These are phyloP conservation scores for Nephotettix cincticeps DNA, from an alignment of 1,140 invertebrate genomes.

Conservation along the genomic window DNA sequence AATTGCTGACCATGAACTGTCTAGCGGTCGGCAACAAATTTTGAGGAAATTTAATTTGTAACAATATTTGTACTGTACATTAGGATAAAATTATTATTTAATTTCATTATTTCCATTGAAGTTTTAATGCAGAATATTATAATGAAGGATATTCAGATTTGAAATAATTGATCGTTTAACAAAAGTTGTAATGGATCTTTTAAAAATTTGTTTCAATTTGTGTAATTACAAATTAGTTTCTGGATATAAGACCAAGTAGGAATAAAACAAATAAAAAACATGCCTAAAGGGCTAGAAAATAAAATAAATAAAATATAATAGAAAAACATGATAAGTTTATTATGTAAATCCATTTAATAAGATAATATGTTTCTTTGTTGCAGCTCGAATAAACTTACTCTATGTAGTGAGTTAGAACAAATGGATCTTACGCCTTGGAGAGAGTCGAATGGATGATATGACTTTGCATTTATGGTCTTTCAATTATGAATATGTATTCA, in stretches of 20 bases:
- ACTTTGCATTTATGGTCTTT: too few relatives aligned
- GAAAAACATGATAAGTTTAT: background rate
- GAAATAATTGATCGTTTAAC: too few relatives aligned
- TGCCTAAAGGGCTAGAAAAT: background rate
- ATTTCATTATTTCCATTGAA: too few relatives aligned
- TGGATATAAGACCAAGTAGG: background rate
- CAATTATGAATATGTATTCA: too few relatives aligned
- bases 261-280: background rate
- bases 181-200: background rate
- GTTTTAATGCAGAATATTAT: too few relatives aligned
- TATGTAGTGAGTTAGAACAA: background rate
- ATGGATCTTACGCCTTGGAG: background rate
- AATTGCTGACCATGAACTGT: too few relatives aligned
- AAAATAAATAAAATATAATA: background rate
- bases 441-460: conserved; percentile 1
- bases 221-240: background rate
- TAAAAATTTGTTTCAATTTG: background rate
- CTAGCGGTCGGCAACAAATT: too few relatives aligned
- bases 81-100: too few relatives aligned
- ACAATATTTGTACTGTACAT: too few relatives aligned
- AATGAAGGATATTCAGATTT: too few relatives aligned
- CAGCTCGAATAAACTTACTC: background rate
- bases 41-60: too few relatives aligned
- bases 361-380: background rate
- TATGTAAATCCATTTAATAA: background rate